Conservation (phyloP, 2,888 invertebrate genomes). For the Oeneis ivallda region DNA sequence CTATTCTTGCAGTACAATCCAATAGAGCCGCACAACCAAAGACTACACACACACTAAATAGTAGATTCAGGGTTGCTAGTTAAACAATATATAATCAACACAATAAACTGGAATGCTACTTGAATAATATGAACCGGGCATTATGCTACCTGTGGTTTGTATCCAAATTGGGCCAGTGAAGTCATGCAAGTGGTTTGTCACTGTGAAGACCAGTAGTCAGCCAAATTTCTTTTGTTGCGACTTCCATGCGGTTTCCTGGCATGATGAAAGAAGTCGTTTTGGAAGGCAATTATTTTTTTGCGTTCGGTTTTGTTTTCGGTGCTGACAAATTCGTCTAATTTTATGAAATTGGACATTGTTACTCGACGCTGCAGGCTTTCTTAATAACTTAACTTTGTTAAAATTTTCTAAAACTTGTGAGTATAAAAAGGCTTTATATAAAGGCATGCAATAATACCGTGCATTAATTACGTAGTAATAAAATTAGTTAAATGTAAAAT, state of each 20-base stretch:
- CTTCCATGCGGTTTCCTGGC: slow-evolving; percentile 20
- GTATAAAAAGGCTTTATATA: no score
- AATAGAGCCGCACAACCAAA: no score
- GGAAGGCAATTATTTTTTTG: slow-evolving; percentile 19
- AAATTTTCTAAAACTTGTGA: neutral
- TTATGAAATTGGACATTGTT: slow-evolving; percentile 3
- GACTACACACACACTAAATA: no score
- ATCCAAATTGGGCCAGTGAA: slow-evolving; percentile 66
- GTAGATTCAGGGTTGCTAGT: no score
- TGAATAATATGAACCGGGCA: neutral
- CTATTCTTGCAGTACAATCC: no score
- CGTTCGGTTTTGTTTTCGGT: slow-evolving; percentile 8
- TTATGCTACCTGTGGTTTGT: slow-evolving; percentile 34
- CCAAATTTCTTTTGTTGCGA: slow-evolving; percentile 11
- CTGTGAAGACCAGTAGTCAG: slow-evolving; percentile 68
- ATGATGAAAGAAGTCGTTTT: slow-evolving; percentile 15
- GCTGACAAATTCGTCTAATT: slow-evolving; percentile 10
- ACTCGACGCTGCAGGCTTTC: neutral
- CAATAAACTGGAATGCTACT: neutral
- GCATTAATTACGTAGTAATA: no score
- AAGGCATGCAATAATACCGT: no score
- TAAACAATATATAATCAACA: no score
- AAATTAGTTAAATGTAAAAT: no score
- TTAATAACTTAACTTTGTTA: neutral
- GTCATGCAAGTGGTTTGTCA: slow-evolving; percentile 66